phyloP scores from a whole-genome alignment of 2,797 vertebrate genomes.

The Acridotheres tristis region DNA sequence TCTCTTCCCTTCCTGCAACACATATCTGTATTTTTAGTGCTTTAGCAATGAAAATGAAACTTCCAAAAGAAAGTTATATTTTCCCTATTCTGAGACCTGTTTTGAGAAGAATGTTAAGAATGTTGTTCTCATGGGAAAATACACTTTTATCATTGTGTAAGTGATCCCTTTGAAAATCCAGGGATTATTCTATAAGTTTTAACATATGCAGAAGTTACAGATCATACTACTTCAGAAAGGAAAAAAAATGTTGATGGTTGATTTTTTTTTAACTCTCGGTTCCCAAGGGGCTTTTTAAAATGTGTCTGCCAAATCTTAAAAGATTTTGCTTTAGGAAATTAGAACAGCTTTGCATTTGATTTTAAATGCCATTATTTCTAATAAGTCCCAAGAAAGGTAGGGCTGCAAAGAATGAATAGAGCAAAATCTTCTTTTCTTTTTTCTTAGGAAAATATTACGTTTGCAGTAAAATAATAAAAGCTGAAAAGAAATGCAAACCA shows the following conservation, averaged over 20 bases:
- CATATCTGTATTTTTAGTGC: not conserved
- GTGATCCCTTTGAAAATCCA: conserved; percentile 40
- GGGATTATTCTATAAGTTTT: conserved; percentile 17
- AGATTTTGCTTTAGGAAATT: conserved; percentile 48
- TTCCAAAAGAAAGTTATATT: not conserved
- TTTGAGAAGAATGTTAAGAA: not conserved
- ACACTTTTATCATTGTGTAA: conserved; percentile 7
- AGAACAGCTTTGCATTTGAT: not conserved
- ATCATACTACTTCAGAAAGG: not conserved
- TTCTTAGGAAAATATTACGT: conserved; percentile 8
- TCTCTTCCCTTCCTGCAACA: not conserved
- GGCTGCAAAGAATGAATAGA: not conserved
- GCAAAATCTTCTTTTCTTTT: not conserved
- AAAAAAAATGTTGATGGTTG: not conserved
- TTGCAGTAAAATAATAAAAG: conserved; percentile 44
- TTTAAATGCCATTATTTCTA: conserved; percentile 26
- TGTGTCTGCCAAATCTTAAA: not conserved
- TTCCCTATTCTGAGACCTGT: not conserved
- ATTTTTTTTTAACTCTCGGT: not conserved
- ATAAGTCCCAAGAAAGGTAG: conserved; percentile 22
- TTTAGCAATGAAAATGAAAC: not conserved
- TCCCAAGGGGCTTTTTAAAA: not conserved
- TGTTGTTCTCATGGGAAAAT: not conserved
- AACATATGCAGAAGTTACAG: conserved; percentile 8
- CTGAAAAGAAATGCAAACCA: conserved; percentile 17